Percentiles rank a stretch among this genome's conserved stretches.
Conservation (phyloP, 2,888 invertebrate species). For the Drosophila testacea region DNA sequence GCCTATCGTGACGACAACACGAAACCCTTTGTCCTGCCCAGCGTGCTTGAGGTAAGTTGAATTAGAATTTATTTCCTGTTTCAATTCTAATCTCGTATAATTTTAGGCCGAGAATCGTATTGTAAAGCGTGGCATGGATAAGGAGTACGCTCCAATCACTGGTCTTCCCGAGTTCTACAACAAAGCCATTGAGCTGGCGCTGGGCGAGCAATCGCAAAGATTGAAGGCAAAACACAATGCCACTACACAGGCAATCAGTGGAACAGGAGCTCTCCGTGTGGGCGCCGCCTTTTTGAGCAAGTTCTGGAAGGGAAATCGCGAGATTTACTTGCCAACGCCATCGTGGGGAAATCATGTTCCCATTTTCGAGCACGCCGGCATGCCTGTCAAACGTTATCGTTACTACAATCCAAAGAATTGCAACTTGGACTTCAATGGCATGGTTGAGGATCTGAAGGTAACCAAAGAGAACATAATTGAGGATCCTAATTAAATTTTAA, state of each 20-base stretch:
- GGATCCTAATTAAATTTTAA: not conserved
- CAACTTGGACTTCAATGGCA: conserved; percentile 96
- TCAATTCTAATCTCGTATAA: not conserved
- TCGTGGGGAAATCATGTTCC: conserved; percentile 99
- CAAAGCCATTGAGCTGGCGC: conserved; percentile 93
- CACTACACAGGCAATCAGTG: conserved; percentile 96
- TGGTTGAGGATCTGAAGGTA: conserved; percentile 94
- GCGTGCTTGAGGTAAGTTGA: conserved; percentile 89
- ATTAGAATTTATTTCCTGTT: not conserved
- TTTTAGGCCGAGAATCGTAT: conserved; percentile 93
- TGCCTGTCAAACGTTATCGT: conserved; percentile 94
- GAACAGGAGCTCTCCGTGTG: conserved; percentile 97
- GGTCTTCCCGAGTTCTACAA: conserved; percentile 94
- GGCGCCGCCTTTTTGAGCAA: conserved; percentile 95
- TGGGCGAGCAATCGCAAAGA: conserved; percentile 91
- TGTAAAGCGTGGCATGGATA: conserved; percentile 89
- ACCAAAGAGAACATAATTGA: conserved; percentile 81
- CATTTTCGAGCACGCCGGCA: conserved; percentile 94
- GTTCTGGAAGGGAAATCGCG: conserved; percentile 92
- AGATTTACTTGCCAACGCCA: conserved; percentile 95
- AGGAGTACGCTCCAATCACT: conserved; percentile 97
- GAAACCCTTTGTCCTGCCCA: conserved; percentile 97
- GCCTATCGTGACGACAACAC: conserved; percentile 99
- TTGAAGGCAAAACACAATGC: conserved; percentile 89
- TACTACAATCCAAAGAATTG: conserved; percentile 97